A percentile compares a stretch with the other conserved stretches of the same genome.
Conservation (phyloP, 2,888 invertebrate genomes). For the Phymatocera aterrima region DNA sequence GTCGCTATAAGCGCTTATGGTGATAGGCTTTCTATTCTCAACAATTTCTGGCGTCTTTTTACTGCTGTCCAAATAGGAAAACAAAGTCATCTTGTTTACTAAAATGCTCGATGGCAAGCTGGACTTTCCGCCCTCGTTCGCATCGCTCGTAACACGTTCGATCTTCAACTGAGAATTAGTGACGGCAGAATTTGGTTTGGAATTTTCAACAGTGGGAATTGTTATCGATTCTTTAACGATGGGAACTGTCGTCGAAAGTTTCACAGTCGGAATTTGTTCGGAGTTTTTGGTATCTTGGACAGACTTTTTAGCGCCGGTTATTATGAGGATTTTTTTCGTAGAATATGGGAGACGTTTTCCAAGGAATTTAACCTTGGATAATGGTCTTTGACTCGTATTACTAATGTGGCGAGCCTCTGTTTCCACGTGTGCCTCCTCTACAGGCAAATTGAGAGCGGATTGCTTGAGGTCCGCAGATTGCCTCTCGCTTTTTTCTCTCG, state of each 20-base stretch:
- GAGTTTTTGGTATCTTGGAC: neutral
- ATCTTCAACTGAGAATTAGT: neutral
- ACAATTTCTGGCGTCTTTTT: slow-evolving; percentile 50
- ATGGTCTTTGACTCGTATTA: neutral
- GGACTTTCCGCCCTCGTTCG: slow-evolving; percentile 38
- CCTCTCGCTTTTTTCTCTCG: slow-evolving; percentile 58
- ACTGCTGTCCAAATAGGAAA: slow-evolving; percentile 49
- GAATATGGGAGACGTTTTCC: neutral
- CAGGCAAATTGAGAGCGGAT: neutral
- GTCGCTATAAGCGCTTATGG: slow-evolving; percentile 54
- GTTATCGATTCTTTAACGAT: neutral
- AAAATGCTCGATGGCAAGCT: slow-evolving; percentile 44
- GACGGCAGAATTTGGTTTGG: neutral
- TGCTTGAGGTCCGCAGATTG: neutral
- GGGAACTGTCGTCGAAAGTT: neutral
- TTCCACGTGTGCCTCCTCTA: neutral
- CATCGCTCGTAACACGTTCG: slow-evolving; percentile 42
- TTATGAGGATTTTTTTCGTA: neutral
- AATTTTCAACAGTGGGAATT: neutral
- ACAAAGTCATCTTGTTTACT: slow-evolving; percentile 49
- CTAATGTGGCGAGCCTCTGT: slow-evolving; percentile 1
- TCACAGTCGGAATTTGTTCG: neutral
- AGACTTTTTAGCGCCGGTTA: neutral
- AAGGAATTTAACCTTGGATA: neutral
- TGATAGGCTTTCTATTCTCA: slow-evolving; percentile 28